phyloP scores from a whole-genome alignment of 1,140 invertebrate species.

The Ladona fulva region DNA sequence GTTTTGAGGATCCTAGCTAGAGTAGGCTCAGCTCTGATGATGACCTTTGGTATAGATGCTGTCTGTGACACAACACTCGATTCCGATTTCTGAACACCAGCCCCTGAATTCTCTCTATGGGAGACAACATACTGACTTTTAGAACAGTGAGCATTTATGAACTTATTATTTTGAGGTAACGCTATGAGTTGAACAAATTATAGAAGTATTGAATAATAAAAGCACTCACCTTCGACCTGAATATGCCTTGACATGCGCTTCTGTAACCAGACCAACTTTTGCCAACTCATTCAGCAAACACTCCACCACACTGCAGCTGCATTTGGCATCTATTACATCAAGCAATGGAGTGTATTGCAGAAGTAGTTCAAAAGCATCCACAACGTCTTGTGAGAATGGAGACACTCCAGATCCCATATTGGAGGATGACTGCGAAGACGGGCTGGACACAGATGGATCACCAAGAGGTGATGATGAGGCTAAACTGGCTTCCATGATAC shows the following conservation, averaged over 20 bases:
- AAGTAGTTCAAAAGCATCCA: slow-evolving; percentile 71
- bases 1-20: slow-evolving; percentile 79
- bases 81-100: slow-evolving; percentile 51
- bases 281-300: slow-evolving; percentile 72
- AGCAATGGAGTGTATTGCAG: slow-evolving; percentile 71
- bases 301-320: slow-evolving; percentile 77
- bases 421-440: background rate
- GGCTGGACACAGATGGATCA: background rate
- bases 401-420: background rate
- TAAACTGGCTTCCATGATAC: background rate
- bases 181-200: background rate
- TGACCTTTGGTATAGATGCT: slow-evolving; percentile 61
- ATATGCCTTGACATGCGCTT: slow-evolving; percentile 63
- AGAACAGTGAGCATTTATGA: background rate
- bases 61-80: slow-evolving; percentile 38
- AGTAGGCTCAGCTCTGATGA: slow-evolving; percentile 79
- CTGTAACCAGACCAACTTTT: slow-evolving; percentile 68
- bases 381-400: slow-evolving; percentile 56
- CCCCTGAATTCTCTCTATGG: slow-evolving; percentile 36
- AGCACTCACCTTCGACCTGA: slow-evolving; percentile 50
- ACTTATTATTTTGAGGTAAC: background rate
- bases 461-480: background rate
- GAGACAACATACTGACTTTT: slow-evolving; percentile 21
- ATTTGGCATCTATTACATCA: slow-evolving; percentile 81
- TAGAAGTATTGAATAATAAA: slow-evolving; percentile 13